Conservation (phyloP, 2,888 invertebrate species). For the Clivina fossor region DNA sequence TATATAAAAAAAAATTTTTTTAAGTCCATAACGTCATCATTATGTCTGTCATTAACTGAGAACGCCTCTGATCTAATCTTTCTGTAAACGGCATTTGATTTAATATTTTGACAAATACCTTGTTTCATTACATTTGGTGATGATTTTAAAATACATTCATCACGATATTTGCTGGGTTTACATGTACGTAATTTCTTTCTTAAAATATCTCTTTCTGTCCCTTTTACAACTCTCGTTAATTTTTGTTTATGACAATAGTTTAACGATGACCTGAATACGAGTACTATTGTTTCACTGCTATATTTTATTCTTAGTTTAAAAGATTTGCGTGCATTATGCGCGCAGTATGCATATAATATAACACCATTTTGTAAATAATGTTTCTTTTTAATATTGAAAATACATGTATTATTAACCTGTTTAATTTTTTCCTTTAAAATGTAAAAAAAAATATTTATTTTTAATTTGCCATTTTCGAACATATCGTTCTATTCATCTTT, state of each 20-base stretch:
- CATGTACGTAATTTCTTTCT: background rate
- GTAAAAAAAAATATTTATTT: background rate
- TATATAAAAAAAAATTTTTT: slow-evolving; percentile 5
- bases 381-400: slow-evolving; percentile 9
- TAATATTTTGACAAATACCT: slow-evolving; percentile 11
- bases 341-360: slow-evolving; percentile 6
- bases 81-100: slow-evolving; percentile 4
- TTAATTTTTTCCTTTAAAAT: slow-evolving; percentile 12
- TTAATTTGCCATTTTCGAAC: background rate
- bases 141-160: slow-evolving; percentile 8
- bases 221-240: slow-evolving; percentile 8
- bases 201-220: background rate
- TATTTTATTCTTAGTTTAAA: background rate
- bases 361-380: background rate
- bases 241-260: slow-evolving; percentile 3
- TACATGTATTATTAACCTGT: slow-evolving; percentile 7
- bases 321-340: background rate
- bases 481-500: slow-evolving; percentile 8
- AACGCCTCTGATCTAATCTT: slow-evolving; percentile 17
- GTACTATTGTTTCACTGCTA: no score
- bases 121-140: background rate
- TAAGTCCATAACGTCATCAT: slow-evolving; percentile 4
- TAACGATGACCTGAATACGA: slow-evolving; percentile 1
- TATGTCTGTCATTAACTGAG: slow-evolving; percentile 8
- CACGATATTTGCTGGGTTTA: slow-evolving; percentile 3